Base-by-base conservation (phyloP, 2,797 vertebrate species). In the Danio kyathit region DNA sequence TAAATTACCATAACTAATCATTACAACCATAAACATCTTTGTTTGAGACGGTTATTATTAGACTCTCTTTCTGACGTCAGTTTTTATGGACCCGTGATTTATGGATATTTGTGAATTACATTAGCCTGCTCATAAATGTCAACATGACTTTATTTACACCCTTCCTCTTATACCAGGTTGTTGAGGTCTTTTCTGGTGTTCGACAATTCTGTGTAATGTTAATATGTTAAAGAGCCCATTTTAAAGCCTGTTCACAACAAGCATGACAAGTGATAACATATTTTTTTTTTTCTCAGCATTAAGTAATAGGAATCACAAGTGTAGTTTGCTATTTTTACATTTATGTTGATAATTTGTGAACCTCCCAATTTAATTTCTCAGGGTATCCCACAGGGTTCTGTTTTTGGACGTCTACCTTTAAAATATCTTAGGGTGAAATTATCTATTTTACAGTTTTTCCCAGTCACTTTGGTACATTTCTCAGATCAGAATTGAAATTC, bases 11-110 rank as follows among this genome's bases (percentile, higher is more conserved):
- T 78, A 43, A 60, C 21, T 41, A n/a, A 49, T 49, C 69, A 40
- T 51, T 60, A 19, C n/a, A 21, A 70, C 41, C 9, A 77, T 29
- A 77, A 57, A 51, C 29, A 79, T 54, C 12, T 44, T 76, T 40
- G 76, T 60, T 40, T 40, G 11, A 38, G 56, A 70, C 29, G 21
- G 3, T 38, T 43, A 76, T 56, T 46, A 17, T 13, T 21, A 44
- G 40, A 46, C 41, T 40, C 9, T 7, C n/a, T 54, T 41, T 12
- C 64, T 8, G 12, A 66, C 43, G 29, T 16, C 17, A 10, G 46
- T n/a, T 69, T 43, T 48, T 77, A 79, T 51, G 41, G 38, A 29
- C 40, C 9, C n/a, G 14, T 54, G 38, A 72, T 61, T 61, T 71
- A 79, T 72, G 38, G 10, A 54, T 29, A 52, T 52, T 71, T 63